Conservation (phyloP, 2,888 invertebrate species). For the Drosophila infuscata region DNA sequence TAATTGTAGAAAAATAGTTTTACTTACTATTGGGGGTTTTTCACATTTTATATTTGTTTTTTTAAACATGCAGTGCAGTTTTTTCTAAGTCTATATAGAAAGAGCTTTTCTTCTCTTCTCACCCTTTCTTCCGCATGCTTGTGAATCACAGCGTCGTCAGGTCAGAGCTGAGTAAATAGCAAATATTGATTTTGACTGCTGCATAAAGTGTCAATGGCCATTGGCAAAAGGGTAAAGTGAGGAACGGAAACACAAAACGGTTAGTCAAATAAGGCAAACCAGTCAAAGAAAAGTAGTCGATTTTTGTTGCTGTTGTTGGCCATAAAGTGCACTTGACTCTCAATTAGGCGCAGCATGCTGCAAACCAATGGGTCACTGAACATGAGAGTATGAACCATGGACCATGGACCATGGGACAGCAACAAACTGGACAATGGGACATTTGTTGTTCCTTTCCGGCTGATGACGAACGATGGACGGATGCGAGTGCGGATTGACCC, state of each 20-base stretch:
- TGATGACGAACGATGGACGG: conserved; percentile 47
- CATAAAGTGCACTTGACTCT: conserved; percentile 70
- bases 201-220: conserved; percentile 27
- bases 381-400: conserved; percentile 15
- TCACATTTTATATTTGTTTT: background rate
- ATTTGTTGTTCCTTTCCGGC: conserved; percentile 16
- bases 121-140: background rate
- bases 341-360: conserved; percentile 65
- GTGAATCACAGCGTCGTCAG: background rate
- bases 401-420: conserved; percentile 19
- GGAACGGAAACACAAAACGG: conserved; percentile 41
- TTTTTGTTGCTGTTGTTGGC: conserved; percentile 17
- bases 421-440: conserved; percentile 25
- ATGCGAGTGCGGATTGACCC: conserved; percentile 50
- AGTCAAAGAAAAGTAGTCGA: conserved; percentile 26
- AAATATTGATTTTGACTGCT: conserved; percentile 67
- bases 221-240: conserved; percentile 45
- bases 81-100: background rate
- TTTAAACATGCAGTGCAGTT: background rate
- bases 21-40: background rate
- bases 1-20: no score
- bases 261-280: conserved; percentile 33
- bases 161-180: conserved; percentile 18
- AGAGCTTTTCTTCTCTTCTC: background rate
- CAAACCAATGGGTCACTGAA: conserved; percentile 60